Evolutionary conservation across 2,888 invertebrate species (phyloP).

Genomic region (Brachyptera risi): DNA sequence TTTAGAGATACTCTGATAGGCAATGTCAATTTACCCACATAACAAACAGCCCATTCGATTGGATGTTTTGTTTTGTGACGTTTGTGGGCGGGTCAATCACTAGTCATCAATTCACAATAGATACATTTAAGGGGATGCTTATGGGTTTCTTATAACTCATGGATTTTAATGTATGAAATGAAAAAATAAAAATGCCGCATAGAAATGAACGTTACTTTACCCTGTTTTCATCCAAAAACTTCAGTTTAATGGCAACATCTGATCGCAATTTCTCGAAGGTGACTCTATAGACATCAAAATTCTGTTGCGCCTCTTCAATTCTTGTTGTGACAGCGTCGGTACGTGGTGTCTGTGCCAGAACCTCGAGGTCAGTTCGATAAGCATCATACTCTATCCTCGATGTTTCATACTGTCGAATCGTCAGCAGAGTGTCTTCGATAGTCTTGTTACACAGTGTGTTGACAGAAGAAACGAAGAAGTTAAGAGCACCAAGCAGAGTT

Average conservation of each 20-base stretch:
- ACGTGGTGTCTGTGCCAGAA: constrained; percentile 62
- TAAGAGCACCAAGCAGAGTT: constrained; percentile 83
- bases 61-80: too few relatives aligned
- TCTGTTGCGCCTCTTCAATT: constrained; percentile 74
- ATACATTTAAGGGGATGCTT: too few relatives aligned
- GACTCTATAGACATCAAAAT: constrained; percentile 79
- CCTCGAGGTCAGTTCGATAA: constrained; percentile 90
- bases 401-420: constrained; percentile 71
- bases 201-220: constrained; percentile 52
- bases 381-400: constrained; percentile 95
- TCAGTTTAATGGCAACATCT: constrained; percentile 93
- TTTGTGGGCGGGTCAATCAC: too few relatives aligned
- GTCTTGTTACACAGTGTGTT: constrained; percentile 96
- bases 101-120: too few relatives aligned
- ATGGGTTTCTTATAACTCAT: too few relatives aligned
- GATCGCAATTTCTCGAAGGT: constrained; percentile 89
- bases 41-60: too few relatives aligned
- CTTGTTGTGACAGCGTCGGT: constrained; percentile 53
- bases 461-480: constrained; percentile 94
- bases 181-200: too few relatives aligned
- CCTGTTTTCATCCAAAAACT: constrained; percentile 95
- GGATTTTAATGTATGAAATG: too few relatives aligned
- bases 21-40: too few relatives aligned
- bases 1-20: too few relatives aligned
- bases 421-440: constrained; percentile 88